These are phyloP conservation scores for Exephanes ischioxanthus DNA, from an alignment of 2,888 invertebrate genomes.

Conservation along the genomic window DNA sequence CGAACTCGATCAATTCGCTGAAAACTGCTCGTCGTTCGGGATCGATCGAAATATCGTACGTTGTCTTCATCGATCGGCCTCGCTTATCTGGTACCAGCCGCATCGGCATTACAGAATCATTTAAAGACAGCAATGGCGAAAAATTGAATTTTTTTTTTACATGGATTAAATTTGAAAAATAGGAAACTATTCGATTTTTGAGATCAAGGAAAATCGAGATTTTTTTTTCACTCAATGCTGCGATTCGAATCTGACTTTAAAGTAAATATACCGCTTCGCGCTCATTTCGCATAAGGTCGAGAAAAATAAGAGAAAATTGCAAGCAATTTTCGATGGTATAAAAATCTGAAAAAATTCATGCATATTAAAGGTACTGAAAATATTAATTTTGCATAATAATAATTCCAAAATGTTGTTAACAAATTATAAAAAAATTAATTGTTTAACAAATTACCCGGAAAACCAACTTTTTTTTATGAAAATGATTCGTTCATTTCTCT, in stretches of 20 bases:
- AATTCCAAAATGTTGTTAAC: no score
- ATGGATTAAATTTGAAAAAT: neutral
- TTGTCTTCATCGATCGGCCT: neutral
- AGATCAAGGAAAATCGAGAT: neutral
- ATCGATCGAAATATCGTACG: slow-evolving; percentile 19
- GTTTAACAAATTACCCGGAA: no score
- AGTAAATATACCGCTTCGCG: no score
- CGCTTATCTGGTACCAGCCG: neutral
- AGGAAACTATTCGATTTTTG: neutral
- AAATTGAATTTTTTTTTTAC: neutral
- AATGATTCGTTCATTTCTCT: no score
- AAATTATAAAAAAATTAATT: no score
- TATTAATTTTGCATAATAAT: no score
- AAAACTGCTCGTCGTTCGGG: slow-evolving; percentile 29
- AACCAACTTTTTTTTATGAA: no score
- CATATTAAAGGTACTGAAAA: no score
- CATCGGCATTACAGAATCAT: neutral
- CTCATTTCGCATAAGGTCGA: no score
- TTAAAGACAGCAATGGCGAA: neutral
- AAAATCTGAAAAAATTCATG: no score
- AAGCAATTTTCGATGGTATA: no score
- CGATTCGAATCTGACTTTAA: neutral
- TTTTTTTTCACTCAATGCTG: neutral
- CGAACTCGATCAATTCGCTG: slow-evolving; percentile 31
- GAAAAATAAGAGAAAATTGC: no score